Evolutionary conservation across 2,797 vertebrate species (phyloP).

Genomic region (Aeoliscus strigatus): DNA sequence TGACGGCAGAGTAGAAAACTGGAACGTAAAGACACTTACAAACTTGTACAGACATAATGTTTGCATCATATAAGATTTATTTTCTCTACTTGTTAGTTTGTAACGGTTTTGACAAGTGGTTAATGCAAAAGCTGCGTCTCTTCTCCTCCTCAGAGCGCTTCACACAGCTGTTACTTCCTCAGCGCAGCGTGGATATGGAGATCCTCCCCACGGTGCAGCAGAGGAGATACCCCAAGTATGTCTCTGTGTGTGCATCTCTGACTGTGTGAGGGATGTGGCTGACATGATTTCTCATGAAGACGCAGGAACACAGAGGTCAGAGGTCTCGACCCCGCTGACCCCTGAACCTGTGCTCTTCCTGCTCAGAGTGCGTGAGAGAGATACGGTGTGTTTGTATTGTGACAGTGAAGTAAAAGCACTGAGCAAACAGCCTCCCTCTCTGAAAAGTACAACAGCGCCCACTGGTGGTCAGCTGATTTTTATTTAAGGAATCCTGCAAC

Average conservation of each 20-base stretch:
- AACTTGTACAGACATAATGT: too few relatives aligned
- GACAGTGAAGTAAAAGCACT: conserved; percentile 17
- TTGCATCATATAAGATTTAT: too few relatives aligned
- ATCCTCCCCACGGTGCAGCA: conserved; percentile 89
- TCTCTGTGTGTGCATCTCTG: conserved; percentile 40
- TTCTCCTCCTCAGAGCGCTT: conserved; percentile 85
- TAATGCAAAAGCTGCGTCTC: too few relatives aligned
- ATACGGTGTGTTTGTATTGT: conserved; percentile 37
- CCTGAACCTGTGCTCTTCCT: conserved; percentile 49
- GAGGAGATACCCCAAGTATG: conserved; percentile 89
- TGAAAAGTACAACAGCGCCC: too few relatives aligned
- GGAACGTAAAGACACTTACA: too few relatives aligned
- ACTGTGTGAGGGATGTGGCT: conserved; percentile 25
- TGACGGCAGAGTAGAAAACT: too few relatives aligned
- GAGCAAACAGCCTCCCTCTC: conserved; percentile 10
- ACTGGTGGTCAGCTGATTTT: too few relatives aligned
- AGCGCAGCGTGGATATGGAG: conserved; percentile 73
- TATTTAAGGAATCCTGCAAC: too few relatives aligned
- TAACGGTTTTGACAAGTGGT: too few relatives aligned
- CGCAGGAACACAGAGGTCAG: conserved; percentile 49
- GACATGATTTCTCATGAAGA: conserved; percentile 57
- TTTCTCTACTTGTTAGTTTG: too few relatives aligned
- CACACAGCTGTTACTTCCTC: conserved; percentile 81
- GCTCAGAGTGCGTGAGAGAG: conserved; percentile 29
- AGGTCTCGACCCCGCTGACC: conserved; percentile 48